Conservation (phyloP, 2,797 vertebrate species). For the Synanceia verrucosa region DNA sequence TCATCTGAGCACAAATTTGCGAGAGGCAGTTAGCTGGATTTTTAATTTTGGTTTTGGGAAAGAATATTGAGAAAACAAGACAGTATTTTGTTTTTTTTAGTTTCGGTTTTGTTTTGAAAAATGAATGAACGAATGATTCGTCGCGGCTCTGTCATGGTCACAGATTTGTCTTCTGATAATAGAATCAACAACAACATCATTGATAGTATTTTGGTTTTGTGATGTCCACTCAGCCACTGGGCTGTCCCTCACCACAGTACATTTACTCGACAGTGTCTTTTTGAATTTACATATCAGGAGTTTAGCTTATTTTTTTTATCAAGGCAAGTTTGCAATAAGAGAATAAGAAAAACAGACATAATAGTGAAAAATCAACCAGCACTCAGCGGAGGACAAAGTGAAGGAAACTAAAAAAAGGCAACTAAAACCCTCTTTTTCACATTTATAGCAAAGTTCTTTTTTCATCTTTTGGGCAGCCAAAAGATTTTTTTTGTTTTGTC, state of each 20-base stretch:
- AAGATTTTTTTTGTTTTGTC: slow-evolving; percentile 21
- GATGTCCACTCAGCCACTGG: neutral
- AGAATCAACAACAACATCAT: slow-evolving; percentile 21
- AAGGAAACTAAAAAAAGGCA: slow-evolving; percentile 52
- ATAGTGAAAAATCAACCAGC: no score
- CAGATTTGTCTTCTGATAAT: slow-evolving; percentile 42
- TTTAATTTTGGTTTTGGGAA: no score
- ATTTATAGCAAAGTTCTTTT: slow-evolving; percentile 47
- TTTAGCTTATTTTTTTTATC: neutral
- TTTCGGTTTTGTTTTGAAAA: no score
- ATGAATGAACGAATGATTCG: no score
- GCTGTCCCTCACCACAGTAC: neutral
- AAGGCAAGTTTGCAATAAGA: neutral
- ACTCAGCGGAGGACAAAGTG: slow-evolving; percentile 48
- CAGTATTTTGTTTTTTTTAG: no score
- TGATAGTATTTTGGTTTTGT: slow-evolving; percentile 26
- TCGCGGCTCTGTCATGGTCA: slow-evolving; percentile 16
- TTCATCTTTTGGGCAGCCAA: slow-evolving; percentile 26
- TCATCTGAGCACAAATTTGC: no score
- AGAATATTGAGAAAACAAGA: no score
- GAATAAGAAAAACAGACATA: no score
- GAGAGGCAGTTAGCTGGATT: no score
- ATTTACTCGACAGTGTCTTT: neutral
- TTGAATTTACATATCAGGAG: neutral
- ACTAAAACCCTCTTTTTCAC: slow-evolving; percentile 20